Percentiles rank a stretch among this genome's conserved stretches.
Conservation (phyloP, 2,113 vertebrate species). For the Nycticorax nycticorax region DNA sequence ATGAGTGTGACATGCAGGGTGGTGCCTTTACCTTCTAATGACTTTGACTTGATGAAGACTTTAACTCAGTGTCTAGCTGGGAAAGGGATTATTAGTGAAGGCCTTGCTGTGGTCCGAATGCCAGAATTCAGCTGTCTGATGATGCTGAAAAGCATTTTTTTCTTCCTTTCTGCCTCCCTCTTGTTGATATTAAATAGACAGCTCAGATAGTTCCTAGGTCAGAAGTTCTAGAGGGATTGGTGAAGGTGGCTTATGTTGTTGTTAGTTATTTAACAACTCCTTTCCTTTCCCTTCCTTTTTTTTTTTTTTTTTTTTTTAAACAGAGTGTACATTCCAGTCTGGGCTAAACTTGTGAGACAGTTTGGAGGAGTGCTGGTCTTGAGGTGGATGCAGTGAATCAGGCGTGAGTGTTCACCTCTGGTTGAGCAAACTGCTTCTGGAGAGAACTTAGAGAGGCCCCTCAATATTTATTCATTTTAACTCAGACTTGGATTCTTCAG, state of each 20-base stretch:
- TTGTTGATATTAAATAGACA: neutral
- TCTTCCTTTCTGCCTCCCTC: neutral
- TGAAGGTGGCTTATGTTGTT: neutral
- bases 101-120: neutral
- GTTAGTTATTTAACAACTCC: neutral
- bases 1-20: neutral
- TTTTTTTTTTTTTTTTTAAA: neutral
- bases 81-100: neutral
- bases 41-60: neutral
- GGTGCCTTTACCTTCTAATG: neutral
- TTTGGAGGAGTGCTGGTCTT: neutral
- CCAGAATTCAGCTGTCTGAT: neutral
- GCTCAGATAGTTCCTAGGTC: neutral
- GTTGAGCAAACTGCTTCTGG: neutral
- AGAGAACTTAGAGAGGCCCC: neutral
- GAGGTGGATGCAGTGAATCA: neutral
- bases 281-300: neutral
- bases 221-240: neutral
- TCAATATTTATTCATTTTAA: neutral
- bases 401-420: neutral
- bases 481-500: neutral
- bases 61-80: neutral
- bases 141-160: neutral
- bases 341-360: neutral
- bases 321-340: neutral